phyloP scores from a whole-genome alignment of 37 sponge, comb jelly and placozoan species.

The Eunapius fragilis region DNA sequence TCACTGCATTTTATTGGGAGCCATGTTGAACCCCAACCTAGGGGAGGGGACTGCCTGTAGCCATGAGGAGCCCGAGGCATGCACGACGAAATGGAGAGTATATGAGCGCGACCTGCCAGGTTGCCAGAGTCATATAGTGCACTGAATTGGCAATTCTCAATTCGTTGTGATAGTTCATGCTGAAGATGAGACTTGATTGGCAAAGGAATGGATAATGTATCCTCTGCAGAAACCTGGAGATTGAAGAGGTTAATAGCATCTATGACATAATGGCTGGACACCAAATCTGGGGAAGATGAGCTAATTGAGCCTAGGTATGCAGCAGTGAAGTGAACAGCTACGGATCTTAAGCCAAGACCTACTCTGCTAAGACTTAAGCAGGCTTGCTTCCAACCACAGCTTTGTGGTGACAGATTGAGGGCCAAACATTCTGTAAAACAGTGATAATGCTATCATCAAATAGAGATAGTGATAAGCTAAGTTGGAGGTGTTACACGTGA shows the following conservation, averaged over 20 bases:
- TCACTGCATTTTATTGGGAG: not conserved
- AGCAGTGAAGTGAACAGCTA: not conserved
- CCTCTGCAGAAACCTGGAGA: not conserved
- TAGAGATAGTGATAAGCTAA: too few species aligned
- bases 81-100: not conserved
- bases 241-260: not conserved
- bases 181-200: not conserved
- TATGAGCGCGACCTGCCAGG: not conserved
- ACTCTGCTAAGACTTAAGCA: not conserved
- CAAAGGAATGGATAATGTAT: not conserved
- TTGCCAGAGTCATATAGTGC: not conserved
- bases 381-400: not conserved
- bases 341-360: not conserved
- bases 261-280: not conserved
- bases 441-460: not conserved
- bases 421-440: not conserved
- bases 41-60: not conserved
- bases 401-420: not conserved
- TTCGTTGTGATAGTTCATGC: not conserved
- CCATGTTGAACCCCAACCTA: not conserved
- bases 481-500: too few species aligned
- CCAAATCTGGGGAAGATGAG: not conserved
- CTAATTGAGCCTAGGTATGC: not conserved
- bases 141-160: not conserved
- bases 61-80: not conserved